These are phyloP conservation scores for Brachionichthys hirsutus DNA, from an alignment of 2,113 vertebrate species.

Conservation along the genomic window DNA sequence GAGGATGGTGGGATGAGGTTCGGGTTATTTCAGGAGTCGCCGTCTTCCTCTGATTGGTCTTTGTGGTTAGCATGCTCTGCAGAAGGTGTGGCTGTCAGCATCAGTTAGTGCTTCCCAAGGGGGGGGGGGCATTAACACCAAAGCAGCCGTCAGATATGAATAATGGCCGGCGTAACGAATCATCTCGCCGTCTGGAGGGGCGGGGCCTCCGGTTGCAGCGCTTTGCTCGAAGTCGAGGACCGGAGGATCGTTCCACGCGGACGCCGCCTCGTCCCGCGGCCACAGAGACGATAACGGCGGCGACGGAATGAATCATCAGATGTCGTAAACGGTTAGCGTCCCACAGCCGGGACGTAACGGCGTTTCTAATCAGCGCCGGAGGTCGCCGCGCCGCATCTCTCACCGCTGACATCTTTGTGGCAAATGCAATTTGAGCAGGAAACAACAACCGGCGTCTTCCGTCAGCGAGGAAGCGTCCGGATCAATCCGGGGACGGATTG, in stretches of 20 bases:
- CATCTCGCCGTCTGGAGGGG: conserved; percentile 42
- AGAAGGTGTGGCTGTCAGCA: conserved; percentile 75
- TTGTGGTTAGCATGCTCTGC: conserved; percentile 42
- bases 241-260: conserved; percentile 13
- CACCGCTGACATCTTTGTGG: conserved; percentile 42
- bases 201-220: conserved; percentile 35
- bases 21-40: too few relatives aligned
- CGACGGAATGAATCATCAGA: conserved; percentile 48
- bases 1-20: not conserved
- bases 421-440: conserved; percentile 61
- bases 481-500: conserved; percentile 25
- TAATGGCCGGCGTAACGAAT: conserved; percentile 77
- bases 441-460: conserved; percentile 42
- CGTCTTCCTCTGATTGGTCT: conserved; percentile 49
- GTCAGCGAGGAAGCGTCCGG: conserved; percentile 22
- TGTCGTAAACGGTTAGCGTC: conserved; percentile 61
- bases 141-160: conserved; percentile 75
- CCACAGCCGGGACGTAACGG: conserved; percentile 50
- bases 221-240: conserved; percentile 59
- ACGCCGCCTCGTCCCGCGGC: conserved; percentile 50
- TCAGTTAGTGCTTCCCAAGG: conserved; percentile 67
- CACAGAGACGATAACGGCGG: conserved; percentile 18
- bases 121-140: conserved; percentile 72
- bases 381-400: conserved; percentile 57
- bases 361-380: conserved; percentile 53